Base-by-base conservation (phyloP, 2,888 invertebrate genomes). In the Lasioglossum pauxillum region DNA sequence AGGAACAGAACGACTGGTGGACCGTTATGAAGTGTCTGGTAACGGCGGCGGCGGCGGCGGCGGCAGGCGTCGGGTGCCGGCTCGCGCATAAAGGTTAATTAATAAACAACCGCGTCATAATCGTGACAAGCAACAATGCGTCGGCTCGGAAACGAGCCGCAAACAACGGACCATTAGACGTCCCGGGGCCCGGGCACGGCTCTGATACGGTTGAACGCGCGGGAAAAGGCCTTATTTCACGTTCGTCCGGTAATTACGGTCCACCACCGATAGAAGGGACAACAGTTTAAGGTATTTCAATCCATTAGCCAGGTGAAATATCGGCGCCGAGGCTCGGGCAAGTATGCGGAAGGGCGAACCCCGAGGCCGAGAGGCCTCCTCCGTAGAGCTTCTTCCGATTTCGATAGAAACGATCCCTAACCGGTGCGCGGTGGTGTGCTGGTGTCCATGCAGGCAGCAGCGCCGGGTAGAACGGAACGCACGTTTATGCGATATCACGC, bases 401-500 rank as follows among this genome's bases (percentile, higher is more conserved):
- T 89, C 88, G 90, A 91, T 91, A 86, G 86, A 88, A 78, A 82
- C 67, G 53, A 53, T 10, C 53, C 53, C 53, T 64, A n/a, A 31
- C 60, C 60, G 60, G 27, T 16, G 60, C 2, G 27, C 14, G 14
- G 1, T 5, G 60, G 31, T 31, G 60, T 31, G 60, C 27, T 1
- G 60, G 23, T 53, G 53, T 23, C 53, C 53, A 23, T 23, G 23
- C 53, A 53, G 53, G 1, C 49, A 49, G 19, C 53, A 3, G 10
- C 53, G 8, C 23, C 49, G 53, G 10, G 83, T 35, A 38, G 60
- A 69, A 79, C 81, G 85, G 53, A 53, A 53, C 53, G 53, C 85
- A 78, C 83, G 83, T 88, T 90, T 90, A 90, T 90, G 91, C 90
- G 90, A 81, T 90, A 91, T 91, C 90, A 91, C 90, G 90, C 82